Evolutionary conservation across 2,888 invertebrate species (phyloP), one percentile per base, ranked within the genome.

Genomic region (Polymixis flavicincta): DNA sequence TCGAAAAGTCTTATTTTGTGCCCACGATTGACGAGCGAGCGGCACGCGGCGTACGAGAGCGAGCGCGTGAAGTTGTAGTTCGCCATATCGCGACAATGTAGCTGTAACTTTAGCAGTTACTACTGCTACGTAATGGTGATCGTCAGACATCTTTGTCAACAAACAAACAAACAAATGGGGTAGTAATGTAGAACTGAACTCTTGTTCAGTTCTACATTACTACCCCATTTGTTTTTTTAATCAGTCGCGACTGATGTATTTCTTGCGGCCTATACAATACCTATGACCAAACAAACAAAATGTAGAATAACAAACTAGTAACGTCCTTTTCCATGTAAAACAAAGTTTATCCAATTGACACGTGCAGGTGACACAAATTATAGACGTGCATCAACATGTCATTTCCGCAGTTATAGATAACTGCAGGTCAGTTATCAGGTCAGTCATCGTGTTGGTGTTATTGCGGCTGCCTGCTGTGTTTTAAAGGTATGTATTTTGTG

Each of bases 281-380:
- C 13, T 17, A 14, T 55, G 74, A 22, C 22, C 45, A 76, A 73
- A 76, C 32, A 80, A 80, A 76, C 74, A 76, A 45, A 65, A 54
- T 28, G 52, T 19, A 9, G 37, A 17, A 42, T 28, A 71, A 63
- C 19, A 78, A 71, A 57, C 65, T 14, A 45, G 45, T 60, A n/a
- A 14, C 55, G 32, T 14, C 64, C 50, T 68, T 83, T 61, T 59
- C 54, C 59, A 60, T 66, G 45, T 73, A 61, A 71, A 76, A 70
- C 54, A 59, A 52, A 65, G 83, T 83, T 81, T 79, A 76, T 76
- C 22, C 63, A 64, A 72, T 70, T 64, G 76, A 83, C 80, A 72
- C 48, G 28, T 63, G 61, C 60, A 22, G 61, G 50, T 37, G 32
- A 63, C 64, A 68, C 67, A 78, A 61, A 76, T 76, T 63, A 76